These are phyloP conservation scores for Ernsta delagoae DNA, from an alignment of 2,888 invertebrate species.

Conservation along the genomic window DNA sequence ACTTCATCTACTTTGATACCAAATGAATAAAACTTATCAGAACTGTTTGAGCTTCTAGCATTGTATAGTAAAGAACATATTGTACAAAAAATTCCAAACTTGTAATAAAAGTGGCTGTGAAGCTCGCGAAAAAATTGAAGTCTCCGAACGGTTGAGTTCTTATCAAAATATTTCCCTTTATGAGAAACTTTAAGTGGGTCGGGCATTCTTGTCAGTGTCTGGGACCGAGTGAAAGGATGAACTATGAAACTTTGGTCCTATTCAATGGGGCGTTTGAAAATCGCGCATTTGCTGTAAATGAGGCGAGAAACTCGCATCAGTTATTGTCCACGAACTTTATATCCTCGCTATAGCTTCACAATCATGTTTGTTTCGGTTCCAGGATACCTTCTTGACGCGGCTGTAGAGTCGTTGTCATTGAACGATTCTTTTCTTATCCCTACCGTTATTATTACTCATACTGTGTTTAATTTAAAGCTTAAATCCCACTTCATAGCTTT, in stretches of 20 bases:
- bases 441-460: too few species aligned
- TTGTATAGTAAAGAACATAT: conserved; percentile 6
- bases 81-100: conserved; percentile 20
- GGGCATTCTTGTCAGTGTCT: conserved; percentile 59
- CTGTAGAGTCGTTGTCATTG: too few species aligned
- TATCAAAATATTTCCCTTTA: conserved; percentile 54
- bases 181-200: conserved; percentile 59
- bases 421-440: too few species aligned
- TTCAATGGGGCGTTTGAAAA: conserved; percentile 56
- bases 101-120: conserved; percentile 19
- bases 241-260: conserved; percentile 47
- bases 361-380: too few species aligned
- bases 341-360: too few species aligned
- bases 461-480: too few species aligned
- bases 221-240: conserved; percentile 56
- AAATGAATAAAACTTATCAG: too few species aligned
- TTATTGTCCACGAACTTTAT: conserved; percentile 65
- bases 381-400: too few species aligned
- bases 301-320: conserved; percentile 61
- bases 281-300: conserved; percentile 58
- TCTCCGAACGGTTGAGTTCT: conserved; percentile 27
- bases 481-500: too few species aligned
- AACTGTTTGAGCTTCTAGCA: conserved; percentile 3
- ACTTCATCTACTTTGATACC: too few species aligned
- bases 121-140: conserved; percentile 14